Base-by-base conservation (phyloP, 2,113 vertebrate genomes). In the Opisthocomus hoazin region DNA sequence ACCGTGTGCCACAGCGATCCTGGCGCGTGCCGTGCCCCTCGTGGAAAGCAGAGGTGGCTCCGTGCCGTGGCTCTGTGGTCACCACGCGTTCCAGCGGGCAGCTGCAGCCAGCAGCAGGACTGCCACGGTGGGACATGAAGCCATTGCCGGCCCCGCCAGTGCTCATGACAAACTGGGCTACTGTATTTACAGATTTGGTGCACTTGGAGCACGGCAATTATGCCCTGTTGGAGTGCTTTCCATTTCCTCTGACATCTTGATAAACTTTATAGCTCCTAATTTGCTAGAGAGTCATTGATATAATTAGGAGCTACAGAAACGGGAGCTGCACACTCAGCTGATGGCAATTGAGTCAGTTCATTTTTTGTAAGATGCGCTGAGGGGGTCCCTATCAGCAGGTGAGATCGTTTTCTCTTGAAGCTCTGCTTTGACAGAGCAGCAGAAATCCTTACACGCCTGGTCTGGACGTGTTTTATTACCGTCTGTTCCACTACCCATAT, bases 231-330 rank as follows among this genome's bases (percentile, higher is more conserved):
- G 51, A 93, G 88, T 76, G 65, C 85, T 71, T 96, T 90, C 94
- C 79, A 84, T 97, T 95, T 97, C 96, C 89, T 94, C 69, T 86
- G 93, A 90, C 70, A 82, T 96, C 85, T 71, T 94, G 87, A 93
- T 95, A 95, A 96, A 94, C 93, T 94, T 94, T 68, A 90, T 88
- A 71, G 94, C 79, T 90, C 79, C 94, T 93, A 92, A 95, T 97
- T 96, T 96, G 91, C 91, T 92, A 41, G 85, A 94, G 91, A 96
- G 94, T 76, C 96, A 68, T 94, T 93, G 95, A 94, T 95, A 22
- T 96, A 96, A 97, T 96, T 95, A 96, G 87, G 90, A 96, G 90
- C 91, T 80, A 4, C 37, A 39, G 68, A 93, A 93, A 90, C 53
- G 87, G 90, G 87, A 94, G 83, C 96, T 90, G 91, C 78, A 65